A percentile compares a stretch with the other conserved stretches of the same genome.
Evolutionary conservation across 2,113 vertebrate genomes (phyloP).

Genomic region (Orientallactaga bullata): DNA sequence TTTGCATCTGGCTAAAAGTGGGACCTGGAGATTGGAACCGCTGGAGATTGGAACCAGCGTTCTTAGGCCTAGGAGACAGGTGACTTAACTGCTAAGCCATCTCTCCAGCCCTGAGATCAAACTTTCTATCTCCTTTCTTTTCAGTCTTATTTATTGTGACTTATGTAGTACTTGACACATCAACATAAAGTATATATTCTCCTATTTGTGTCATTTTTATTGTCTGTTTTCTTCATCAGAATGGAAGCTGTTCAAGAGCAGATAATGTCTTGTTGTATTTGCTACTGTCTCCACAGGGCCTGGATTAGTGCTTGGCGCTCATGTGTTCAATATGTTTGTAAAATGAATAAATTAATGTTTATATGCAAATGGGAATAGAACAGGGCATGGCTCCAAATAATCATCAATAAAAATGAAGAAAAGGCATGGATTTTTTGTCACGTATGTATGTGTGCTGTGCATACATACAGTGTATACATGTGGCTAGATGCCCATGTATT

Average conservation of each 20-base stretch:
- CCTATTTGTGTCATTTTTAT: slow-evolving; percentile 2
- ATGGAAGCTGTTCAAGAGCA: neutral
- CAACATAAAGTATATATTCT: neutral
- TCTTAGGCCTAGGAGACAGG: no score
- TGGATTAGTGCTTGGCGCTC: neutral
- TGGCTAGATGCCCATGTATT: no score
- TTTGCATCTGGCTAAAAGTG: no score
- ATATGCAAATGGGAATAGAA: neutral
- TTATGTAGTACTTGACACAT: neutral
- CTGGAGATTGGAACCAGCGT: no score
- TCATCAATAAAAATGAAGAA: slow-evolving; percentile 32
- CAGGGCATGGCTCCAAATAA: neutral
- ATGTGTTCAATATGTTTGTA: neutral
- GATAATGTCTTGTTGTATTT: neutral
- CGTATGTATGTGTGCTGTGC: no score
- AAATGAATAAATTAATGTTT: neutral
- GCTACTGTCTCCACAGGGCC: neutral
- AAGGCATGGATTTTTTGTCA: neutral
- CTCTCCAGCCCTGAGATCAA: no score
- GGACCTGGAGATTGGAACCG: no score
- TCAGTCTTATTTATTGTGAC: neutral
- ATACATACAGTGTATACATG: no score
- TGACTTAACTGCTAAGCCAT: no score
- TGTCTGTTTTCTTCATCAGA: neutral
- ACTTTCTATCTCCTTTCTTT: neutral